Percentiles rank a stretch among this genome's conserved stretches.
phyloP scores from a whole-genome alignment of 1,140 invertebrate species.

The Ericerus pela region DNA sequence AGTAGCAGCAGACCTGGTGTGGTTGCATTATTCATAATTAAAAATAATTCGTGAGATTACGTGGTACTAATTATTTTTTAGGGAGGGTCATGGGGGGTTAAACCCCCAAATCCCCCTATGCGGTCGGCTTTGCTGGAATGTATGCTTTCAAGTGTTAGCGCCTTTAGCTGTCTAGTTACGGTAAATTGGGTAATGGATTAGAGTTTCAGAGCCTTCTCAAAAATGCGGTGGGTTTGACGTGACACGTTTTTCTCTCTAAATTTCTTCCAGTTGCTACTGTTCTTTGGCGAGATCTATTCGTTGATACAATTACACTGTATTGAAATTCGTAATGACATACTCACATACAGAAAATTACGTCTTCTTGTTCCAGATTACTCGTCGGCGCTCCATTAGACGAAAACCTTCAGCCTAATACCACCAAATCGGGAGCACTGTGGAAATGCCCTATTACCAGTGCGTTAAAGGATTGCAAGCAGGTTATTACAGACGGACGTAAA shows the following conservation, averaged over 20 bases:
- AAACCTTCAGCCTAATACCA: slow-evolving; percentile 69
- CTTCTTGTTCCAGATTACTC: slow-evolving; percentile 52
- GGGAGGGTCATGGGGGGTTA: too few relatives aligned
- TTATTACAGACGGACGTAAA: slow-evolving; percentile 68
- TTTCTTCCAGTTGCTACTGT: not conserved
- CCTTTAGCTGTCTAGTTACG: too few relatives aligned
- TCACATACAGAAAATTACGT: not conserved
- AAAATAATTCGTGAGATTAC: too few relatives aligned
- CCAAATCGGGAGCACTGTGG: slow-evolving; percentile 72
- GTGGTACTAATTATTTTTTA: too few relatives aligned
- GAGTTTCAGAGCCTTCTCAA: not conserved
- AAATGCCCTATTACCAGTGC: slow-evolving; percentile 58
- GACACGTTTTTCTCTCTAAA: not conserved
- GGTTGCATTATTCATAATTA: too few relatives aligned
- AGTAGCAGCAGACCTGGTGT: too few relatives aligned
- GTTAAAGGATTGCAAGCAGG: slow-evolving; percentile 57
- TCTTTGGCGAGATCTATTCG: not conserved
- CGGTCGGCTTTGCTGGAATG: too few relatives aligned
- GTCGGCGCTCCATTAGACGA: slow-evolving; percentile 80
- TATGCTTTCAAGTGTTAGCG: too few relatives aligned
- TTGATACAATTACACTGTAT: not conserved
- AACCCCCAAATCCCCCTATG: too few relatives aligned
- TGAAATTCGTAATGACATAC: slow-evolving; percentile 1
- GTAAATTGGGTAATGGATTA: not conserved
- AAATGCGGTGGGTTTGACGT: not conserved